Base-by-base conservation (phyloP, 2,113 vertebrate genomes). In the Amphilophus citrinellus region DNA sequence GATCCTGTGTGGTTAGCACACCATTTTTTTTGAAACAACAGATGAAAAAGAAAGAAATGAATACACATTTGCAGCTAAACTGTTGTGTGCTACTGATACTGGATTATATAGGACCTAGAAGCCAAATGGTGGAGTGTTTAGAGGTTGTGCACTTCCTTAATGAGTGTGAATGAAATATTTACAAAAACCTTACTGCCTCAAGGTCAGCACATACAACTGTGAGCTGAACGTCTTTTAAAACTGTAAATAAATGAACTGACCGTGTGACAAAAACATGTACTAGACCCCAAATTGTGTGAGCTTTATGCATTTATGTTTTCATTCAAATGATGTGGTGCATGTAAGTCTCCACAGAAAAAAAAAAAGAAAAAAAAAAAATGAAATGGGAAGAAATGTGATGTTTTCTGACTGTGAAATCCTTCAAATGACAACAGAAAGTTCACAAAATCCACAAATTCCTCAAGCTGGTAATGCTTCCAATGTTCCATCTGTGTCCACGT, bases 401-500 rank as follows among this genome's bases (percentile, higher is more conserved):
- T 79, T 90, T 77, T 27, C 24, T 24, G 68, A 63, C 37, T 53
- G 83, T 61, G 42, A 90, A 90, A 88, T 93, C 93, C 91, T 94
- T 93, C 92, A 93, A 90, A 90, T 83, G 77, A 80, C 39, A 84
- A 90, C 59, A 77, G 83, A 90, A 79, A 82, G 37, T 77, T 63
- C 61, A 87, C 50, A 84, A 87, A 77, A 79, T 82, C 81, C 59
- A 84, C 78, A 90, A 83, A 81, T 86, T 95, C 94, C 83, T 94
- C 95, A 92, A 94, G 90, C 89, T 88, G 90, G 62, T 61, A 56
- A 89, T 82, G 84, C 93, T 88, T 94, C 94, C 90, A 62, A 30
- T 15, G 37, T 87, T 76, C 57, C 80, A 71, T 92, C 83, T 83
- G 53, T 71, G 37, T 85, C 78, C 82, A 24, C 60, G 63, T 77